A percentile compares a stretch with the other conserved stretches of the same genome.
These are phyloP conservation scores for Phrynosoma blainvillii DNA, from an alignment of 2,113 vertebrate genomes.

Conservation along the genomic window DNA sequence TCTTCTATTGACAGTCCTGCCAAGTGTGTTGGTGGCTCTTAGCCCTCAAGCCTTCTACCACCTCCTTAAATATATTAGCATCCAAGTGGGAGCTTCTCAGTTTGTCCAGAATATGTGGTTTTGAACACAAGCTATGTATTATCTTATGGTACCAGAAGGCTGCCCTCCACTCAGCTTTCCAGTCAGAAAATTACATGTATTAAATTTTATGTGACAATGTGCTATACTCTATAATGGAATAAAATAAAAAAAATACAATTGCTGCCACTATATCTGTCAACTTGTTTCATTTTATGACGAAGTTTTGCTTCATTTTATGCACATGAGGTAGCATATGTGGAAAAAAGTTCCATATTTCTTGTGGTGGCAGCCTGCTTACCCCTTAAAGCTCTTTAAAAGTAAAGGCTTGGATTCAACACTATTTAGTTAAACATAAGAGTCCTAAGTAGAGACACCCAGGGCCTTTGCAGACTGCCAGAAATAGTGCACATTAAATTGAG, in stretches of 20 bases:
- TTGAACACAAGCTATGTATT: conserved; percentile 25
- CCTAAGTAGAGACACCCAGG: background rate
- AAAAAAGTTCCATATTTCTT: conserved; percentile 17
- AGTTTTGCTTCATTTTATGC: conserved; percentile 47
- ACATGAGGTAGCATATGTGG: conserved; percentile 45
- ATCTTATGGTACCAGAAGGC: conserved; percentile 55
- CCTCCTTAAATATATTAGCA: too few relatives aligned
- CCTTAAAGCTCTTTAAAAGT: background rate
- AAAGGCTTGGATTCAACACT: background rate
- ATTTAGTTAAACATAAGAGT: conserved; percentile 1
- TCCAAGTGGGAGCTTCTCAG: too few relatives aligned
- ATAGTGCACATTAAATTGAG: too few relatives aligned
- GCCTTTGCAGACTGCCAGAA: too few relatives aligned
- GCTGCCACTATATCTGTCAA: conserved; percentile 33
- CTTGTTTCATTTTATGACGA: conserved; percentile 55
- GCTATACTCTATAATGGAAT: conserved; percentile 53
- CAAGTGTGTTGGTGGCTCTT: too few relatives aligned
- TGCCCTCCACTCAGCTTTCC: conserved; percentile 31
- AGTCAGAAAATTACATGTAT: conserved; percentile 55
- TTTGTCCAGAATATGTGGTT: too few relatives aligned
- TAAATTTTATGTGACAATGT: conserved; percentile 53
- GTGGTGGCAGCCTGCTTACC: background rate
- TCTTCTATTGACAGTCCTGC: too few relatives aligned
- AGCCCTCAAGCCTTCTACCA: too few relatives aligned
- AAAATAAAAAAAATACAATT: conserved; percentile 58